Evolutionary conservation across 2,113 vertebrate genomes (phyloP).

Genomic region (Etheostoma cragini): DNA sequence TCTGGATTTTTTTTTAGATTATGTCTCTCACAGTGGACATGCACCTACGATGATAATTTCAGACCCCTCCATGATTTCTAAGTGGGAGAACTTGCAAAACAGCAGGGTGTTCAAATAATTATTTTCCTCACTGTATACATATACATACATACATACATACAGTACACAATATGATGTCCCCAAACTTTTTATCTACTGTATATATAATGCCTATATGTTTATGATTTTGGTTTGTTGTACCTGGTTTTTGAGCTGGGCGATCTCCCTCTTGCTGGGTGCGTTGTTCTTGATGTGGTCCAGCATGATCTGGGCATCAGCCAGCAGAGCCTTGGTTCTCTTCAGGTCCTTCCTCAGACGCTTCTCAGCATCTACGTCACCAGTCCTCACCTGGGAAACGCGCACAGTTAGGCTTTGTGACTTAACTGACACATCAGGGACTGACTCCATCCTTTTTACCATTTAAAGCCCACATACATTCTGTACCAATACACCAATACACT

Average conservation of each 20-base stretch:
- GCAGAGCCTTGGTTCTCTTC: constrained; percentile 95
- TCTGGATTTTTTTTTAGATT: too few relatives aligned
- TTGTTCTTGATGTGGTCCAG: constrained; percentile 98
- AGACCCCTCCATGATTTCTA: too few relatives aligned
- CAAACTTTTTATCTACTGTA: too few relatives aligned
- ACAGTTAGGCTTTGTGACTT: background rate
- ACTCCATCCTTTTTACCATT: background rate
- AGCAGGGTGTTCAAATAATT: too few relatives aligned
- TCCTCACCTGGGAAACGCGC: constrained; percentile 85
- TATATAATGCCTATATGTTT: too few relatives aligned
- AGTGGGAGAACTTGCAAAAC: too few relatives aligned
- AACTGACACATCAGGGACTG: background rate
- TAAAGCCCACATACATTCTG: background rate
- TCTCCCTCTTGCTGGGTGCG: constrained; percentile 96
- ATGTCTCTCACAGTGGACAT: too few relatives aligned
- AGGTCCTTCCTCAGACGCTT: constrained; percentile 95
- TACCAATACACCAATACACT: background rate
- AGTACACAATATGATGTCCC: too few relatives aligned
- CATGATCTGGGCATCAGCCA: constrained; percentile 97
- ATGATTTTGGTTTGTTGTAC: constrained; percentile 42
- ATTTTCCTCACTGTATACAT: too few relatives aligned
- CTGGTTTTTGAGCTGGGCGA: constrained; percentile 97
- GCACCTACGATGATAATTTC: too few relatives aligned
- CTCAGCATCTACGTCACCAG: constrained; percentile 91
- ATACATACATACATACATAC: too few relatives aligned